Conservation (phyloP, 2,797 vertebrate genomes). For the Labroides dimidiatus region DNA sequence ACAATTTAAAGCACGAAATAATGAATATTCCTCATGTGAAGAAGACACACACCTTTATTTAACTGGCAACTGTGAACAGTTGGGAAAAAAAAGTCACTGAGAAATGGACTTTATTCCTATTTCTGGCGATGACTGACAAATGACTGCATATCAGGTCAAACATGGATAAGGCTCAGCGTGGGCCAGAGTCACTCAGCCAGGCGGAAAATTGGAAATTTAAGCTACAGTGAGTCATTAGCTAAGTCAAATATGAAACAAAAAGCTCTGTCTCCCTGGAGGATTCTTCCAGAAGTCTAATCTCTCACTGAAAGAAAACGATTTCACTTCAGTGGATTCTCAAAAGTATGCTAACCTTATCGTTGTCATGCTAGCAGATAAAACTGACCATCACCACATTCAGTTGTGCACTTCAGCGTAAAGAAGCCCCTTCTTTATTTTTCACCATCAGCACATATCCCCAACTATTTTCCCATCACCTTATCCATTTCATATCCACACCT, state of each 20-base stretch:
- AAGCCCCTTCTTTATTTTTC: constrained; percentile 49
- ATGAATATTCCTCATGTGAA: constrained; percentile 33
- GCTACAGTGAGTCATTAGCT: constrained; percentile 85
- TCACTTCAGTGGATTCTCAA: constrained; percentile 75
- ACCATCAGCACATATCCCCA: constrained; percentile 48
- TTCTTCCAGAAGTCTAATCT: constrained; percentile 76
- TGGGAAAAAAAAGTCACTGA: constrained; percentile 18
- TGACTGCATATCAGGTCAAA: constrained; percentile 75
- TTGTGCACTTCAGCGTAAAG: constrained; percentile 61
- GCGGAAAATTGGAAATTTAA: constrained; percentile 85
- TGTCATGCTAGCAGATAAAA: constrained; percentile 70
- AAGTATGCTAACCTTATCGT: constrained; percentile 77
- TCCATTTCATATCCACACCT: constrained; percentile 61
- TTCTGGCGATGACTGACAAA: constrained; percentile 68
- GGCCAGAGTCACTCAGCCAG: constrained; percentile 71
- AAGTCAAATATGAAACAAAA: constrained; percentile 86
- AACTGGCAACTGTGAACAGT: constrained; percentile 15
- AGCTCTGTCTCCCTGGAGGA: constrained; percentile 70
- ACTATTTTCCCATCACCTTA: constrained; percentile 66
- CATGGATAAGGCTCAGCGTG: constrained; percentile 55
- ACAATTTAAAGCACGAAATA: constrained; percentile 44
- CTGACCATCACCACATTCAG: constrained; percentile 72
- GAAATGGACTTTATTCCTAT: constrained; percentile 44
- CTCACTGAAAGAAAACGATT: constrained; percentile 77
- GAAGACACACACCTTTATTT: constrained; percentile 45